Evolutionary conservation across 2,888 invertebrate species (phyloP), one percentile per base, ranked within the genome.

Genomic region (Sussaba pulchella): DNA sequence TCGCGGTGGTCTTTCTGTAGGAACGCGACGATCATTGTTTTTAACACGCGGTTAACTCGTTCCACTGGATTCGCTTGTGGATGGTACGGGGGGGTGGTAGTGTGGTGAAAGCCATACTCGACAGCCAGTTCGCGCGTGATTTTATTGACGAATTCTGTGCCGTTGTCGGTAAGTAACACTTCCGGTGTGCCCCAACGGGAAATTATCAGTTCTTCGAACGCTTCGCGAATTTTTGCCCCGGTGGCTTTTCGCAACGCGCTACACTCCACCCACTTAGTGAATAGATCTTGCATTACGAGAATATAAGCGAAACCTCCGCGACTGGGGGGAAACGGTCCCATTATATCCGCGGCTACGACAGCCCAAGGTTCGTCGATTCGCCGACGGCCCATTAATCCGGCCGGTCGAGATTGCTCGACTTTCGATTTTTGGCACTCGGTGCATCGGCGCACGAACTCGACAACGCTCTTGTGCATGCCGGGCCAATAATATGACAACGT

Each of bases 401-500:
- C 17, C 4, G 82, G 81, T 0, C 36, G 2, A 0, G 6, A 0
- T 21, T 83, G 80, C 2, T 69, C 70, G 0, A 64, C 66, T 43
- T 84, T 86, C 1, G 36, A 41, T 0, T 41, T 9, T 21, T 83
- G 83, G 74, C 87, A 88, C 1, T 10, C 47, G 0, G 75, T 47
- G 54, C 87, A 87, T 0, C 12, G 59, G 1, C 71, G 31, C 0
- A 88, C 85, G 54, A 82, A 86, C 1, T 47, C 24, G 8, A 31
- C 45, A 0, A 86, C 81, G 10, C 85, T 82, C 2, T 43, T 17
- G 3, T 43, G n/a, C 81, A 83, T 78, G 0, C 78, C 73, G 0
- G 84, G 85, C 85, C 86, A 87, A 31, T 82, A 86, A 19, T 84
- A 86, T 9, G 4, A 5, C 0, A 3, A 14, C 3, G 66, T 31